These are phyloP conservation scores for Schizopygopsis malacanthus DNA, from an alignment of 2,797 vertebrate genomes.

Conservation along the genomic window DNA sequence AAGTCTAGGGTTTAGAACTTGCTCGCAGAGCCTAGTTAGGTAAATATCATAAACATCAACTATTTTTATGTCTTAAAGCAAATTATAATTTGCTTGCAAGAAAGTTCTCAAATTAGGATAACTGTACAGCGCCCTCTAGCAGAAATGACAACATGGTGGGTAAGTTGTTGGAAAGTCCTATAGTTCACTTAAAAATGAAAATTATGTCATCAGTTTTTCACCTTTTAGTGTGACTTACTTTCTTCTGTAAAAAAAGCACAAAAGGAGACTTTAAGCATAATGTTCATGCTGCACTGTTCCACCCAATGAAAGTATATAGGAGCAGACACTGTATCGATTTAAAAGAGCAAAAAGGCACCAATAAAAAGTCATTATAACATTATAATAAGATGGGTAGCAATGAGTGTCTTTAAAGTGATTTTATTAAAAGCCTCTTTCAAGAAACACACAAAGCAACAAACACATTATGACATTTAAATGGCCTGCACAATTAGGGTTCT, in stretches of 20 bases:
- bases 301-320: background rate
- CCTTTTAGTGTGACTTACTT: background rate
- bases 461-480: conserved; percentile 74
- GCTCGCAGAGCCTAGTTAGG: too few relatives aligned
- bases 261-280: background rate
- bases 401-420: conserved; percentile 67
- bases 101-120: background rate
- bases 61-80: background rate
- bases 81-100: background rate
- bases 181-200: background rate
- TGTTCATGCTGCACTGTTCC: background rate
- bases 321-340: background rate
- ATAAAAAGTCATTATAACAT: background rate
- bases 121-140: background rate
- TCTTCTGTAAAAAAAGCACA: background rate
- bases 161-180: background rate
- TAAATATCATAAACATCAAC: background rate
- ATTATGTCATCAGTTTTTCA: background rate
- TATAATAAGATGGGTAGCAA: background rate
- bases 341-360: background rate
- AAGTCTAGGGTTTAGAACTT: too few relatives aligned
- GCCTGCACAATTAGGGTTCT: conserved; percentile 80
- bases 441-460: conserved; percentile 76
- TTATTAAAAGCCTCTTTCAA: conserved; percentile 80
- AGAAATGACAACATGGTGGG: background rate